Evolutionary conservation across 2,797 vertebrate species (phyloP).

Genomic region (Lateolabrax maculatus): DNA sequence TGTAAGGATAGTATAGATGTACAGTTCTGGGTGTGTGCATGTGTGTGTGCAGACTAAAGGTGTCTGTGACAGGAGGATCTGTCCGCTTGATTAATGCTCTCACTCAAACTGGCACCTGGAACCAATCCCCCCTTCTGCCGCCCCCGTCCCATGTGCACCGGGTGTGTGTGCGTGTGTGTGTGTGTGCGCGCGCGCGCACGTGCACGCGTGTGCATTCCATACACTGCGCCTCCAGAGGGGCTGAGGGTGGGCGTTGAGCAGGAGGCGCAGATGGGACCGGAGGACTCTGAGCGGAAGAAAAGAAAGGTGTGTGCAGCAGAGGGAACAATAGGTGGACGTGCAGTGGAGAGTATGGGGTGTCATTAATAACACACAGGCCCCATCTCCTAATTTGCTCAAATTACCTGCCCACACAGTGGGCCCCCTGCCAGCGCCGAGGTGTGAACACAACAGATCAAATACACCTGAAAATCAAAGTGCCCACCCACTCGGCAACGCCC

Average conservation of each 20-base stretch:
- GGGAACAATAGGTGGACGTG: slow-evolving; percentile 77
- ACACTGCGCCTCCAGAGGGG: slow-evolving; percentile 50
- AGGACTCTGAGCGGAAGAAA: slow-evolving; percentile 63
- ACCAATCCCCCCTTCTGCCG: slow-evolving; percentile 73
- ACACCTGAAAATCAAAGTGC: slow-evolving; percentile 83
- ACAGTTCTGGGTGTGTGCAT: slow-evolving; percentile 21
- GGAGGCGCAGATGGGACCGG: slow-evolving; percentile 72
- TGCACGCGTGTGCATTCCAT: slow-evolving; percentile 57
- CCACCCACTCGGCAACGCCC: slow-evolving; percentile 72
- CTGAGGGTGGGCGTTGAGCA: slow-evolving; percentile 60
- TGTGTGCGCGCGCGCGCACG: slow-evolving; percentile 48
- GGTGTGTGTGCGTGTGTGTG: slow-evolving; percentile 46
- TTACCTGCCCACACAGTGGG: slow-evolving; percentile 81
- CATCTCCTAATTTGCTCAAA: slow-evolving; percentile 86
- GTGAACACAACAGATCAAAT: slow-evolving; percentile 84
- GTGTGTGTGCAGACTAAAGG: slow-evolving; percentile 42
- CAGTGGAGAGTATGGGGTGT: slow-evolving; percentile 72
- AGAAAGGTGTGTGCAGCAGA: slow-evolving; percentile 71
- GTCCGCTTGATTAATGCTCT: slow-evolving; percentile 86
- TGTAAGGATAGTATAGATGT: slow-evolving; percentile 11
- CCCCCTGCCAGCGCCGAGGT: slow-evolving; percentile 74
- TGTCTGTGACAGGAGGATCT: slow-evolving; percentile 80
- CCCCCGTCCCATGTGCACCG: slow-evolving; percentile 58
- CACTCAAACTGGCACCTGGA: slow-evolving; percentile 86
- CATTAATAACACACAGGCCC: slow-evolving; percentile 77